Evolutionary conservation across 1,140 invertebrate genomes (phyloP).

Genomic region (Mercenaria mercenaria): DNA sequence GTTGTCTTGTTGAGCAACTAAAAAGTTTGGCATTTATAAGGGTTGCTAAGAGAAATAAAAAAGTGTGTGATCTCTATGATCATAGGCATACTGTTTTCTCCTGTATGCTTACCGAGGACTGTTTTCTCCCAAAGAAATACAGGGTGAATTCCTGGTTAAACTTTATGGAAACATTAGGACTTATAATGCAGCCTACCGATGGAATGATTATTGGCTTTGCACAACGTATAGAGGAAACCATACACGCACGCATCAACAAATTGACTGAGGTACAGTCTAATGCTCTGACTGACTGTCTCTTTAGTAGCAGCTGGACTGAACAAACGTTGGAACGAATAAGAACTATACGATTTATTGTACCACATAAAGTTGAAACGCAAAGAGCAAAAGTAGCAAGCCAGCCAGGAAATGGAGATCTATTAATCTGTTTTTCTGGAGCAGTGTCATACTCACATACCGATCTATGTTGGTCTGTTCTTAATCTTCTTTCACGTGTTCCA

Average conservation of each 20-base stretch:
- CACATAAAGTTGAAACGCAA: neutral
- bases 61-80: conserved; percentile 1
- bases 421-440: neutral
- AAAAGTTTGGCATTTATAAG: neutral
- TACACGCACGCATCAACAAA: neutral
- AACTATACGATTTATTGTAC: neutral
- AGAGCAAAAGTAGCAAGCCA: neutral
- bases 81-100: neutral
- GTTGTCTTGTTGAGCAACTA: neutral
- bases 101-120: conserved; percentile 6
- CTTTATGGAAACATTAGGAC: conserved; percentile 35
- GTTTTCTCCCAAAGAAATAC: conserved; percentile 18
- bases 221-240: neutral
- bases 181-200: conserved; percentile 17
- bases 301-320: neutral
- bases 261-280: neutral
- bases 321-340: neutral
- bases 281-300: neutral
- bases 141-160: neutral
- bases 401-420: neutral
- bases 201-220: conserved; percentile 45
- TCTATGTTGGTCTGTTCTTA: neutral
- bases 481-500: neutral
- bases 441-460: neutral
- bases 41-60: neutral